Evolutionary conservation across 2,113 vertebrate genomes (phyloP).

Genomic region (rat (Rattus norvegicus)): DNA sequence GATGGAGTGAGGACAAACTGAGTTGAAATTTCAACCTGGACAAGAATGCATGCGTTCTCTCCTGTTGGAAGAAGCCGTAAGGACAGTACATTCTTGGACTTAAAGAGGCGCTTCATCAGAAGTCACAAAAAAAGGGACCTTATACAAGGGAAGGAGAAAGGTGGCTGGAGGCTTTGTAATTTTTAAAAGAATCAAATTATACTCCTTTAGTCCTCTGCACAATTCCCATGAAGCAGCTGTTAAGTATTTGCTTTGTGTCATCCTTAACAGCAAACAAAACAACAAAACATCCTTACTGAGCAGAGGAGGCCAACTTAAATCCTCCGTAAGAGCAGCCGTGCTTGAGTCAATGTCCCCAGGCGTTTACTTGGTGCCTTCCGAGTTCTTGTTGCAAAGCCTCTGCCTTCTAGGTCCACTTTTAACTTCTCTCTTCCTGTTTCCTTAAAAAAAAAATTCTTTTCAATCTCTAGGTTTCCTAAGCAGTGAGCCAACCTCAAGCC

Average conservation of each 20-base stretch:
- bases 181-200: conserved; percentile 15
- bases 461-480: not conserved
- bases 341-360: not conserved
- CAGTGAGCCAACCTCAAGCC: not conserved
- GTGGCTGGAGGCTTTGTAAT: not conserved
- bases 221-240: not conserved
- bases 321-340: not conserved
- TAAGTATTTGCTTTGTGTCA: not conserved
- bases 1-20: not conserved
- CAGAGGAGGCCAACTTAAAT: not conserved
- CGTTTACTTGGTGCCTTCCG: not conserved
- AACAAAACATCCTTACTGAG: not conserved
- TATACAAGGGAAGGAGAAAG: conserved; percentile 26
- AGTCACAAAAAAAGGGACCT: not conserved
- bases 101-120: not conserved
- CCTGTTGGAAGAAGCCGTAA: not conserved
- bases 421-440: not conserved
- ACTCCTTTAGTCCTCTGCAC: not conserved
- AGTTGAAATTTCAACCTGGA: not conserved
- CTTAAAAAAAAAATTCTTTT: too few relatives aligned
- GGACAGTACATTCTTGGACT: not conserved
- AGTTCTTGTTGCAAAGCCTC: not conserved
- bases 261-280: not conserved
- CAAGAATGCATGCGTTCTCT: not conserved
- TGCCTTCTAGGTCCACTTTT: not conserved